These are phyloP conservation scores for Fistularia commersonii DNA, from an alignment of 2,797 vertebrate species.

Conservation along the genomic window DNA sequence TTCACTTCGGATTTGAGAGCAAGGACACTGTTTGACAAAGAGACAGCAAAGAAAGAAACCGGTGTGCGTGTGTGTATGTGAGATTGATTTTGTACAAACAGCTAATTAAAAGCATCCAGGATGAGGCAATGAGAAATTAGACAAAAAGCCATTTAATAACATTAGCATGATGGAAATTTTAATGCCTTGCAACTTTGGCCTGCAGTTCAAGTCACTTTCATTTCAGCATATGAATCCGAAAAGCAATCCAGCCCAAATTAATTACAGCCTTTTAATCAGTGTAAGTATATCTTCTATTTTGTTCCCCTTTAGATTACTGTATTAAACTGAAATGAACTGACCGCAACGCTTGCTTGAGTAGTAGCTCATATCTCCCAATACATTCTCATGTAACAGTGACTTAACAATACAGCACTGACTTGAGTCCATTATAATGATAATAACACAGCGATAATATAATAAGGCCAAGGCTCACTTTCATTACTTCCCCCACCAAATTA, in stretches of 20 bases:
- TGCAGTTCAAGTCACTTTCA: conserved; percentile 34
- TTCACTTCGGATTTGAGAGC: conserved; percentile 39
- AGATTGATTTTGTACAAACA: conserved; percentile 1
- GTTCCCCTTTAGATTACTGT: conserved; percentile 13
- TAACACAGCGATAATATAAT: conserved; percentile 33
- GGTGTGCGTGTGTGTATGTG: conserved; percentile 7
- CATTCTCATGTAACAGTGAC: conserved; percentile 17
- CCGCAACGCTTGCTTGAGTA: conserved; percentile 35
- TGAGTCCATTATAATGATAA: conserved; percentile 6
- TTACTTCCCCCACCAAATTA: conserved; percentile 17
- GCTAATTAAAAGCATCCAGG: not conserved
- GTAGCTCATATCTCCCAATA: conserved; percentile 29
- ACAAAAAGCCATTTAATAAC: conserved; percentile 37
- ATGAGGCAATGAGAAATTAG: conserved; percentile 29
- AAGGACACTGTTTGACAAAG: conserved; percentile 45
- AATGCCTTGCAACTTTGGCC: conserved; percentile 17
- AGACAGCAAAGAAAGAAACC: conserved; percentile 26
- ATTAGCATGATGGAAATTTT: conserved; percentile 32
- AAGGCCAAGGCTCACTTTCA: conserved; percentile 44
- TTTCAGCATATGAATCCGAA: conserved; percentile 25
- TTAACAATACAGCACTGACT: conserved; percentile 34
- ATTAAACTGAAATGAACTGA: conserved; percentile 40
- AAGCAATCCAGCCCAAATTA: conserved; percentile 38
- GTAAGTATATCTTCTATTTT: conserved; percentile 1
- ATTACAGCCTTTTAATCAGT: conserved; percentile 30